Evolutionary conservation across 1,140 invertebrate species (phyloP), one percentile per base, ranked within the genome.

Genomic region (Ruditapes philippinarum): DNA sequence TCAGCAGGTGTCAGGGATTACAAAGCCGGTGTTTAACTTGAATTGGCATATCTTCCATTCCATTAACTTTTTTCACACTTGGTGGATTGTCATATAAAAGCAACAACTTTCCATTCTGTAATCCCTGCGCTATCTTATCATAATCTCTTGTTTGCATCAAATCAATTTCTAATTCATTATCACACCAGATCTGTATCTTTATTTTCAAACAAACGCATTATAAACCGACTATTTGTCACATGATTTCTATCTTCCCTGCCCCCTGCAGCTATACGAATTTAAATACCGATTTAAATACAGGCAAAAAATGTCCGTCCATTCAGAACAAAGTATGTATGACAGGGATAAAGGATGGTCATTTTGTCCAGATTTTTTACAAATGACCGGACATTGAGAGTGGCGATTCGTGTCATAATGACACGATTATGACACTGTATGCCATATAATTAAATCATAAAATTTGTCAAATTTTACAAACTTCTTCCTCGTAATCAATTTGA

Each of bases 41-140:
- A 19, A 70, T 70, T 70, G 65, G n/a, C 65, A 28, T 70, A 57
- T 36, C 5, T 70, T 70, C 65, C 28, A 38, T 25, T 36, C 33
- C 65, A 70, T 70, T 70, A 70, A 36, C 14, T 70, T 40, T 40
- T 70, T 70, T 70, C 65, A 22, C 33, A 17, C 65, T 38, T 17
- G 65, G 14, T 70, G 33, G 19, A 70, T 17, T 19, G 3, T 33
- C 14, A 17, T 17, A 70, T 38, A 70, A 38, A 70, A 17, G 33
- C 9, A 36, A 70, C 19, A 11, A 28, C 65, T 70, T 14, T 38
- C 33, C 1, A 70, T 36, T n/a, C 65, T 38, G 33, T 70, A 70
- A 70, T 70, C 65, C 65, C 65, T 70, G 19, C 65, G 36, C 38
- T 70, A 70, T 70, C 65, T 40, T 3, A 70, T 70, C 65, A 31